These are phyloP conservation scores for Bubalus kerabau DNA, from an alignment of 2,113 vertebrate species.

Conservation along the genomic window DNA sequence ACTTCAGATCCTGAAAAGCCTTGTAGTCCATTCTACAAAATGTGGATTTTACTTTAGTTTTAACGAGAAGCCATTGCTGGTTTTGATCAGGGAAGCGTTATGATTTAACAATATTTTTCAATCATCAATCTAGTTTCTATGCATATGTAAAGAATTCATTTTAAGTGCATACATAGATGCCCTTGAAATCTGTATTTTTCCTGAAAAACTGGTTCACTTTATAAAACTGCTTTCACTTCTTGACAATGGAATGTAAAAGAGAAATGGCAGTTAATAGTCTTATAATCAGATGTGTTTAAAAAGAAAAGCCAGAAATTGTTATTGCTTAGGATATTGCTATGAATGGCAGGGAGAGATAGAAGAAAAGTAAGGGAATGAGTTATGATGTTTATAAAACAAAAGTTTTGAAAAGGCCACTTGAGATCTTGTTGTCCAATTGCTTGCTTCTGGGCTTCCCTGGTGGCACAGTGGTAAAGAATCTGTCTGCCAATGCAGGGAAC, in stretches of 20 bases:
- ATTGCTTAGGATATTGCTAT: neutral
- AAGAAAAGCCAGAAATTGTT: neutral
- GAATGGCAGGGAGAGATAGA: neutral
- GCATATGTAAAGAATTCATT: neutral
- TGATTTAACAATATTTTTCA: neutral
- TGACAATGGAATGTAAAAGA: neutral
- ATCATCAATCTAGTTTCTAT: neutral
- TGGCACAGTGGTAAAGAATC: neutral
- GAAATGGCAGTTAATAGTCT: neutral
- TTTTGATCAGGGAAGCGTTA: neutral
- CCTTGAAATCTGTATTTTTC: neutral
- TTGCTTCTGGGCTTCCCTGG: neutral
- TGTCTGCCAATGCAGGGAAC: neutral
- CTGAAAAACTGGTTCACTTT: neutral
- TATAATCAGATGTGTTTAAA: neutral
- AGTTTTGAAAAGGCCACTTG: neutral
- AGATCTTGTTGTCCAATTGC: neutral
- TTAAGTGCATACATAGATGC: neutral
- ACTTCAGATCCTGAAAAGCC: neutral
- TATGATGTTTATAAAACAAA: neutral
- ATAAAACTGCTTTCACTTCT: neutral
- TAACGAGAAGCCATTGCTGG: neutral
- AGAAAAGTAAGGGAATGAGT: neutral
- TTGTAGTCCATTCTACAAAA: neutral
- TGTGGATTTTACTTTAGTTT: neutral